Base-by-base conservation (phyloP, 2,888 invertebrate species). In the Anarsia innoxiella region DNA sequence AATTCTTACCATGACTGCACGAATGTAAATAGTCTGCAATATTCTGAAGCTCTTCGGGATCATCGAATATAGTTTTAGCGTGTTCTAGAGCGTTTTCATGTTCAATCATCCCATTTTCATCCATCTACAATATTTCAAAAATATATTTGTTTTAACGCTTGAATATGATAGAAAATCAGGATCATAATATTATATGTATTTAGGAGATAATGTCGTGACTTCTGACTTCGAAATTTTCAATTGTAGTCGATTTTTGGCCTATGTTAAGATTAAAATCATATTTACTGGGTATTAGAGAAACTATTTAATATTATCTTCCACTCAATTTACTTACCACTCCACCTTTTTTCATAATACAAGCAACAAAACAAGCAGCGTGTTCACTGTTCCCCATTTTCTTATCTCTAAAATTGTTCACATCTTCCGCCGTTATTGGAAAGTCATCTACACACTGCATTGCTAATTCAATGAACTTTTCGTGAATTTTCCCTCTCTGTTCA, bases 261-360 rank as follows among this genome's bases (percentile, higher is more conserved):
- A n/a, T n/a, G n/a, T n/a, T n/a, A n/a, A n/a, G n/a, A n/a, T n/a
- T n/a, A n/a, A n/a, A n/a, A n/a, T n/a, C n/a, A n/a, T n/a, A n/a
- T n/a, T n/a, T n/a, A n/a, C n/a, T n/a, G n/a, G n/a, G n/a, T n/a
- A n/a, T n/a, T n/a, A n/a, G n/a, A n/a, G n/a, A n/a, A n/a, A n/a
- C n/a, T n/a, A n/a, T n/a, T n/a, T n/a, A n/a, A n/a, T n/a, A n/a
- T n/a, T n/a, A n/a, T n/a, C n/a, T n/a, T n/a, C n/a, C n/a, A n/a
- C n/a, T n/a, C n/a, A n/a, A n/a, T n/a, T n/a, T n/a, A 19, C 74
- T 69, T 47, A 82, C 83, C 39, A 78, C 26, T 6, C 82, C 83
- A 45, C 59, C 49, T 16, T 73, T 57, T 40, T 54, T 77, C 53
- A 78, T 53, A 25, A 80, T 26, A 36, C 83, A 83, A 0, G 78